Evolutionary conservation across 2,888 invertebrate genomes (phyloP), one percentile per base, ranked within the genome.

Genomic region (Cotesia congregata): DNA sequence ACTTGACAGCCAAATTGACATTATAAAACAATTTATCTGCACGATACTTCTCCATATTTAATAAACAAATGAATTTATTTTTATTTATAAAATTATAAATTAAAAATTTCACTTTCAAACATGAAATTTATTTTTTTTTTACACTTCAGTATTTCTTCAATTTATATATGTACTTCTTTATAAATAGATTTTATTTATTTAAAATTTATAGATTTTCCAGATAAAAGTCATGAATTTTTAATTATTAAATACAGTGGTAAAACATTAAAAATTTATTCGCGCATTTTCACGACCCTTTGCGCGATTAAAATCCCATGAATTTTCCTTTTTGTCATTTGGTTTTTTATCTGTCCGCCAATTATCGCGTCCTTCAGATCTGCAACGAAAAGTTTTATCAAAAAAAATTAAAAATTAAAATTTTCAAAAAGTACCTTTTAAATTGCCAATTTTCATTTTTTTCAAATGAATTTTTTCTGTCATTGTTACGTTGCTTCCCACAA

Each of bases 401-500:
- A 64, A 64, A n/a, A 17, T 5, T 41, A 62, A 20, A 75, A 69
- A 6, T 67, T 67, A 67, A 38, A 17, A 6, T 62, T 1, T n/a
- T n/a, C n/a, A 17, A 67, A 67, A 38, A 30, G 1, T 67, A 74
- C 74, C 74, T 73, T 74, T 74, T 65, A 40, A 74, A 74, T 71
- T 73, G 77, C 77, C 73, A 77, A 20, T 77, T 60, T 30, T 64
- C 76, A 59, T 69, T 69, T 38, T 61, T 73, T 50, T 65, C 64
- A 1, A 12, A 61, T 41, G 41, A 3, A 38, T 73, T 59, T 41
- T 76, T 76, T 40, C 67, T 40, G 1, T 73, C 69, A 38, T 41
- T 64, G 9, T 69, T 59, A n/a, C 50, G 20, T 12, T 50, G 38
- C 17, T 73, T 77, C 3, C 39, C 39, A n/a, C 76, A 77, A 3